These are phyloP conservation scores for Myrmecophaga tridactyla DNA, from an alignment of 2,113 vertebrate genomes.

Conservation along the genomic window DNA sequence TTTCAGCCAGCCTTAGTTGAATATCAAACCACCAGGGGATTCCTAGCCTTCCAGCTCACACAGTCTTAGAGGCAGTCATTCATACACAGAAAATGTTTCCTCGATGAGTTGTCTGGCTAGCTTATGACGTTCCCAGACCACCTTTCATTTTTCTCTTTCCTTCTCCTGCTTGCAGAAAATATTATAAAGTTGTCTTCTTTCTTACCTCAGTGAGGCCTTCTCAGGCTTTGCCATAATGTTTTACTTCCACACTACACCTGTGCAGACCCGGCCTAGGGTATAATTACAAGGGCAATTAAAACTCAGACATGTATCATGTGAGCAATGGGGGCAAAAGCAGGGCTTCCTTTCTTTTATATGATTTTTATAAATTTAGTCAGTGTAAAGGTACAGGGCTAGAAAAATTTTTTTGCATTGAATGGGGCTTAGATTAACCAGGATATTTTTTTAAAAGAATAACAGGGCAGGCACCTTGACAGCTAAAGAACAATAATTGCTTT, in stretches of 20 bases:
- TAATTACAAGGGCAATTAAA: slow-evolving; percentile 72
- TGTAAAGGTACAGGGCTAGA: slow-evolving; percentile 39
- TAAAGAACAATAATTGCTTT: slow-evolving; percentile 68
- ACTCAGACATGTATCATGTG: slow-evolving; percentile 49
- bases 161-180: slow-evolving; percentile 28
- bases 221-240: slow-evolving; percentile 31
- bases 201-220: background rate
- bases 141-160: slow-evolving; percentile 42
- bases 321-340: slow-evolving; percentile 46
- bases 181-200: slow-evolving; percentile 6
- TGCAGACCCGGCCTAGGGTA: slow-evolving; percentile 57
- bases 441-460: slow-evolving; percentile 68
- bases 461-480: slow-evolving; percentile 59
- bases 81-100: slow-evolving; percentile 34
- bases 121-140: slow-evolving; percentile 18
- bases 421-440: slow-evolving; percentile 53
- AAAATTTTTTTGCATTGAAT: slow-evolving; percentile 51
- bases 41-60: background rate
- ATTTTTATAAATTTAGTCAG: slow-evolving; percentile 66
- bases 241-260: slow-evolving; percentile 27
- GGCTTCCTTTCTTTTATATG: slow-evolving; percentile 49
- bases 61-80: background rate
- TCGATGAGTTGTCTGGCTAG: slow-evolving; percentile 16
- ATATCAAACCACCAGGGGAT: slow-evolving; percentile 48
- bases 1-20: slow-evolving; percentile 42